These are phyloP conservation scores for Oxygymnocypris stewartii DNA, from an alignment of 2,113 vertebrate genomes.

Conservation along the genomic window DNA sequence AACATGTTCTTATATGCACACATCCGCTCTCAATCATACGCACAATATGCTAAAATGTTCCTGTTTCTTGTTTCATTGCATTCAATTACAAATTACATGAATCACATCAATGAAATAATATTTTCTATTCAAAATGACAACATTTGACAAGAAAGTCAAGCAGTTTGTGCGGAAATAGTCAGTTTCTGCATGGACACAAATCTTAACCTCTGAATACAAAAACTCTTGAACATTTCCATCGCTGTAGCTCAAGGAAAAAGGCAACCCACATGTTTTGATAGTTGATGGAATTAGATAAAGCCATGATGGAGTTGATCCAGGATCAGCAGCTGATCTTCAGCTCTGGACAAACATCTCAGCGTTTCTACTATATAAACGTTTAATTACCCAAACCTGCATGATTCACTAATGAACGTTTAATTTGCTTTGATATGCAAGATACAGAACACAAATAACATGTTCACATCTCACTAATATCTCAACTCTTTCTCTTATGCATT, in stretches of 20 bases:
- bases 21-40: too few relatives aligned
- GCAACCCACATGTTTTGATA: background rate
- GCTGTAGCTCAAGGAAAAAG: background rate
- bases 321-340: conserved; percentile 19
- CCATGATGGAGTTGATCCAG: background rate
- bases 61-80: too few relatives aligned
- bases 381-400: too few relatives aligned
- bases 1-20: too few relatives aligned
- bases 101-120: background rate
- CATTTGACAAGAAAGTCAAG: background rate
- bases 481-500: too few relatives aligned
- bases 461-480: too few relatives aligned
- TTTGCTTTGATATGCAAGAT: too few relatives aligned
- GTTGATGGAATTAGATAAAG: background rate
- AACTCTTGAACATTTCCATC: background rate
- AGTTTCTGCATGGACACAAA: background rate
- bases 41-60: too few relatives aligned
- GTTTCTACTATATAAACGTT: background rate
- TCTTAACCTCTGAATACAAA: background rate
- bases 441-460: too few relatives aligned
- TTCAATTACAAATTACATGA: too few relatives aligned
- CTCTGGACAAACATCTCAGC: conserved; percentile 30
- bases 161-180: too few relatives aligned
- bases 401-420: too few relatives aligned
- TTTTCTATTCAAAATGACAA: background rate